Base-by-base conservation (phyloP, 64 coral and sea anemone genomes). In the Porites lutea region DNA sequence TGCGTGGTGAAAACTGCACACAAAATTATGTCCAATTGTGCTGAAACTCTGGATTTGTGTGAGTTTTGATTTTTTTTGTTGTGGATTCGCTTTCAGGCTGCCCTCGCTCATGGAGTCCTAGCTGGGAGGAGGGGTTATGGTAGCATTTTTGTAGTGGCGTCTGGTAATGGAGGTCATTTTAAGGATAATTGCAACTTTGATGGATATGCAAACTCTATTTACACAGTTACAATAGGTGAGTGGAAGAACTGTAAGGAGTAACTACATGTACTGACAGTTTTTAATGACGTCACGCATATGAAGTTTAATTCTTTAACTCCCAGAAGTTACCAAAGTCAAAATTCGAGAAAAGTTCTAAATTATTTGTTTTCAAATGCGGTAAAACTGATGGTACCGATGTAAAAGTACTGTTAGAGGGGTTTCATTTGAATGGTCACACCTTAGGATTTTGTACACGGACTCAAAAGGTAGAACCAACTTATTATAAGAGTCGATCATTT, bases 141-240 rank as follows among this genome's bases (percentile, higher is more conserved):
- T 19, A 99, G 97, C 61, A 96, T 99, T 72, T 99, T 96, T 91
- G 94, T 99, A 12, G 97, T 99, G 18, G 97, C 97, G 52, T 99
- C 97, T 80, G 97, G 97, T 57, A 99, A 99, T 79, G 97, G 97
- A 51, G 97, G 97, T 27, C 94, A 99, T 73, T 99, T 96, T 46
- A 96, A 96, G 88, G 97, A 99, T 78, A 99, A 99, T 48, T 99
- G 97, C 37, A 99, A 99, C 79, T 99, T 99, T 92, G 97, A 99
- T 88, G 97, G 97, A 60, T 99, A 99, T 87, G 97, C 97, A 20
- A 99, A 99, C 83, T 99, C 97, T 13, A 99, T 99, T 67, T 99
- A 96, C 53, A 99, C 97, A 66, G 97, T 99, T 49, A 99, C 97
- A 65, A 99, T 99, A 91, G 97, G 97, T 99, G 45, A 90, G 90